Percentiles rank a stretch among this genome's conserved stretches.
phyloP scores from a whole-genome alignment of 2,888 invertebrate genomes.

The Glyphotaelius pellucidus region DNA sequence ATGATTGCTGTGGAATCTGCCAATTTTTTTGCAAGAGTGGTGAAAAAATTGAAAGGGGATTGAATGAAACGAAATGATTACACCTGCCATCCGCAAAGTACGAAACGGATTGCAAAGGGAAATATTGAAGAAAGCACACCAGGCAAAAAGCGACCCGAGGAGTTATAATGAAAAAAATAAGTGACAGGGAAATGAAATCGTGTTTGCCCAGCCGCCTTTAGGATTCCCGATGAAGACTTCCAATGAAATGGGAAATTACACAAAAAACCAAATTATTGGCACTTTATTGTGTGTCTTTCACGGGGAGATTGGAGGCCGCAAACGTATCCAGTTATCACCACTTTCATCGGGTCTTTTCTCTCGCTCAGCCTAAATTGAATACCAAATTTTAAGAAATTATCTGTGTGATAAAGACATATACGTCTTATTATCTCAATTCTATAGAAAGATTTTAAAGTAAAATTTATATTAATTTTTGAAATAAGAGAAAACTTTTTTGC shows the following conservation, averaged over 20 bases:
- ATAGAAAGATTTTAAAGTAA: too few species aligned
- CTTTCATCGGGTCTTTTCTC: not conserved
- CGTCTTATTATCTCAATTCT: not conserved
- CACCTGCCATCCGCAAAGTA: constrained; percentile 58
- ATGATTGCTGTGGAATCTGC: not conserved
- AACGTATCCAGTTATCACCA: constrained; percentile 24
- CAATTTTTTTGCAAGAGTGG: not conserved
- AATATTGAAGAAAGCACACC: constrained; percentile 64
- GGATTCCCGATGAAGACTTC: constrained; percentile 61
- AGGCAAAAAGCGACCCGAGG: constrained; percentile 62
- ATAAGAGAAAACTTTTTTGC: too few species aligned
- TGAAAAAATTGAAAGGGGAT: not conserved
- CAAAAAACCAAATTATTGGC: constrained; percentile 63
- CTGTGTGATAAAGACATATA: not conserved
- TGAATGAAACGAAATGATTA: constrained; percentile 23
- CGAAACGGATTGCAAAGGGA: constrained; percentile 64
- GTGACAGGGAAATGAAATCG: constrained; percentile 65
- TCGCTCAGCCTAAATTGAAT: not conserved
- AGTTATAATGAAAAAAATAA: constrained; percentile 65
- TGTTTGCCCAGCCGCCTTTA: constrained; percentile 64
- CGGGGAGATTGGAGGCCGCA: constrained; percentile 38
- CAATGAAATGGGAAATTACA: constrained; percentile 65
- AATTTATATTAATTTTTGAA: too few species aligned
- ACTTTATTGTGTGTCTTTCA: constrained; percentile 56
- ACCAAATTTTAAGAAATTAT: not conserved